phyloP scores from a whole-genome alignment of 2,797 vertebrate genomes.

The Parotocinclus haroldoi region DNA sequence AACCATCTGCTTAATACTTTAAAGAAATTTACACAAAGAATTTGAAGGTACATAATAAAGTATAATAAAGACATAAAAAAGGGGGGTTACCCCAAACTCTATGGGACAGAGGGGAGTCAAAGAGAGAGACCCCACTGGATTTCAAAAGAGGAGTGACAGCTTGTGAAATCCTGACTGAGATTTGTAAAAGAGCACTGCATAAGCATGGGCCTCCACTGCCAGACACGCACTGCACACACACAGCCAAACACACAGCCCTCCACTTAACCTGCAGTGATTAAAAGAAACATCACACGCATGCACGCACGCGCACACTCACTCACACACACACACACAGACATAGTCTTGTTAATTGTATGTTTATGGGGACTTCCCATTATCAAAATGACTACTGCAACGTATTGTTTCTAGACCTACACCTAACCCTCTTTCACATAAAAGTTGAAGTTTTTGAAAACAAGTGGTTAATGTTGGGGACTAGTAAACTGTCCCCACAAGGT shows the following conservation, averaged over 20 bases:
- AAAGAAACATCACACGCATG: conserved; percentile 42
- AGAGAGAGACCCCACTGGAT: conserved; percentile 54
- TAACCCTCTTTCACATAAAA: no score
- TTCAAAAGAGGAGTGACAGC: conserved; percentile 69
- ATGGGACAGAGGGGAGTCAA: conserved; percentile 45
- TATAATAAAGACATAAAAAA: conserved; percentile 43
- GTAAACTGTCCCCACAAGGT: no score
- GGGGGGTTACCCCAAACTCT: conserved; percentile 39
- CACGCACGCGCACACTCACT: conserved; percentile 41
- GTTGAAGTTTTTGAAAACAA: no score
- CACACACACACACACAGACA: no score
- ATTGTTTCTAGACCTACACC: no score
- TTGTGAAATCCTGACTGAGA: conserved; percentile 79
- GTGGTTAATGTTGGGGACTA: no score
- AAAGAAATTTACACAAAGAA: conserved; percentile 27
- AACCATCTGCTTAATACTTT: no score
- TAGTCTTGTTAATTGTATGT: no score
- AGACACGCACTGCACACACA: conserved; percentile 72
- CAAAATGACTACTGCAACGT: no score
- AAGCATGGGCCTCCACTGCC: conserved; percentile 70
- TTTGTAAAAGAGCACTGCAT: conserved; percentile 79
- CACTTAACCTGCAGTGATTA: conserved; percentile 48
- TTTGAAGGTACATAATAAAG: conserved; percentile 39
- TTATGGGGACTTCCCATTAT: no score
- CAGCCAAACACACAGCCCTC: conserved; percentile 68